phyloP scores from a whole-genome alignment of 2,888 invertebrate genomes.

The Acronicta aceris region DNA sequence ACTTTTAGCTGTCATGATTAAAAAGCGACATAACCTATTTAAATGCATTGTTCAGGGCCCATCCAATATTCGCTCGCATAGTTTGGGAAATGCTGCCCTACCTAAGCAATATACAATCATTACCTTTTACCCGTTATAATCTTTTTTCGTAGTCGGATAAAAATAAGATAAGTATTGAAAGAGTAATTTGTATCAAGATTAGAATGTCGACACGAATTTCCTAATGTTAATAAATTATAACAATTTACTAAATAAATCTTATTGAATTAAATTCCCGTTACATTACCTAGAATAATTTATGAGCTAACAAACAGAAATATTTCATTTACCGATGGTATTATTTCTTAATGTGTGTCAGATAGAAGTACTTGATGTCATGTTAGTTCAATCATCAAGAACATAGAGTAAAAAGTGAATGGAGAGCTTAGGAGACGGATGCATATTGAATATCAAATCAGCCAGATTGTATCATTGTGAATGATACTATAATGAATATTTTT shows the following conservation, averaged over 20 bases:
- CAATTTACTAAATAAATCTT: conserved; percentile 12
- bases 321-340: conserved; percentile 32
- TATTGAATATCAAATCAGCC: no score
- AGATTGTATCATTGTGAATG: no score
- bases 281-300: conserved; percentile 50
- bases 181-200: conserved; percentile 1
- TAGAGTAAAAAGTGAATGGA: conserved; percentile 9
- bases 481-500: no score
- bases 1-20: no score
- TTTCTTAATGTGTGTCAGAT: conserved; percentile 55
- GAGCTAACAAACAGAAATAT: conserved; percentile 37
- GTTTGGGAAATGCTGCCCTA: no score
- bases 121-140: no score
- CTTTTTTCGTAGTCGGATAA: no score
- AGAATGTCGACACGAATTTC: conserved; percentile 8
- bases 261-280: conserved; percentile 48
- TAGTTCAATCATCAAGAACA: conserved; percentile 35
- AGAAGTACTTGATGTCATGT: conserved; percentile 57
- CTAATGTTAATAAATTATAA: conserved; percentile 35
- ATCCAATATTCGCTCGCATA: no score
- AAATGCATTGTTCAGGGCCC: no score
- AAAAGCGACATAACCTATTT: no score
- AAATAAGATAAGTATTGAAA: no score
- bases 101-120: no score
- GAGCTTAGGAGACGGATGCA: neutral